Percentiles rank a stretch among this genome's conserved stretches.
Evolutionary conservation across 2,797 vertebrate genomes (phyloP).

Genomic region (Ctenopoma multispine): DNA sequence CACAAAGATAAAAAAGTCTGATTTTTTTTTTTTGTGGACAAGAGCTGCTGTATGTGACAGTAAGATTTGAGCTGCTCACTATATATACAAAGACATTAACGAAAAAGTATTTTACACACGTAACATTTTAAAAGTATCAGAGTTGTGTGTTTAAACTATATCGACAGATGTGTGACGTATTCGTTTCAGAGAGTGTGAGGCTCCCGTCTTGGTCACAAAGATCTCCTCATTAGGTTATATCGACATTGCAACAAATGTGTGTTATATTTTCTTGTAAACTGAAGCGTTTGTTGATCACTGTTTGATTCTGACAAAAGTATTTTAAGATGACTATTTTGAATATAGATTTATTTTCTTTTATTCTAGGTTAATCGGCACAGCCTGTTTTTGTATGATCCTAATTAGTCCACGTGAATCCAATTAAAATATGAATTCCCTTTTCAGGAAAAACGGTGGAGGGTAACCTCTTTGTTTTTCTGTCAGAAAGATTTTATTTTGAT

Average conservation of each 20-base stretch:
- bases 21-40: slow-evolving; percentile 7
- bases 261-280: slow-evolving; percentile 77
- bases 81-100: slow-evolving; percentile 24
- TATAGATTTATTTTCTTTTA: slow-evolving; percentile 76
- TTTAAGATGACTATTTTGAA: slow-evolving; percentile 82
- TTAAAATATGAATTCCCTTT: slow-evolving; percentile 45
- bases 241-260: slow-evolving; percentile 39
- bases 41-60: slow-evolving; percentile 38
- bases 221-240: slow-evolving; percentile 25
- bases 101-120: slow-evolving; percentile 25
- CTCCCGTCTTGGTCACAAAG: slow-evolving; percentile 18
- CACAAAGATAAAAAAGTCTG: not conserved
- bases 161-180: slow-evolving; percentile 11
- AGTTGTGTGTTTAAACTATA: slow-evolving; percentile 27
- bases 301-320: slow-evolving; percentile 73
- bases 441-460: slow-evolving; percentile 46
- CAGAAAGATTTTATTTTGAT: slow-evolving; percentile 59
- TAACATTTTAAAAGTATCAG: slow-evolving; percentile 15
- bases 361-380: slow-evolving; percentile 54
- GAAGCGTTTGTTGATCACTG: slow-evolving; percentile 54
- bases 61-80: slow-evolving; percentile 35
- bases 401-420: slow-evolving; percentile 14
- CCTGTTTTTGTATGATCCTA: slow-evolving; percentile 42
- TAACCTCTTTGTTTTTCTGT: slow-evolving; percentile 43
- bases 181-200: slow-evolving; percentile 24